phyloP scores from a whole-genome alignment of 2,888 invertebrate species.

The Asteroscopus sphinx region DNA sequence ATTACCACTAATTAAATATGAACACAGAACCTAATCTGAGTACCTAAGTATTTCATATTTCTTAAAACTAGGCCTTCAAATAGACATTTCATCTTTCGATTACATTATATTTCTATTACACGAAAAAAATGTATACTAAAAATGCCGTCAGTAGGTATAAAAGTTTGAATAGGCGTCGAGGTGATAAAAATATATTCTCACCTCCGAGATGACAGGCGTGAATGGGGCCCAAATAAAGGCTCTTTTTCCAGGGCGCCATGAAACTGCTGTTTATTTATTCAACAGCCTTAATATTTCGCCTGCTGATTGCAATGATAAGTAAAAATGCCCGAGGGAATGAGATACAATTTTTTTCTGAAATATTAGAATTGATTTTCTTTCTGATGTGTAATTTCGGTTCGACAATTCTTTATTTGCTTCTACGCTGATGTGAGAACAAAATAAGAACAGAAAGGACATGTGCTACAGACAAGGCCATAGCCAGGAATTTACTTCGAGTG shows the following conservation, averaged over 20 bases:
- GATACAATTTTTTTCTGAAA: slow-evolving; percentile 16
- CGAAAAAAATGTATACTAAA: slow-evolving; percentile 23
- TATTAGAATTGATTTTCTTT: slow-evolving; percentile 13
- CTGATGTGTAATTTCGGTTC: neutral
- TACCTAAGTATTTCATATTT: neutral
- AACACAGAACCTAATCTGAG: too few species aligned
- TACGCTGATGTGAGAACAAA: too few species aligned
- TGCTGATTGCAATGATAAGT: slow-evolving; percentile 58
- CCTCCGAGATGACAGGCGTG: slow-evolving; percentile 39
- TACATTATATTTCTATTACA: slow-evolving; percentile 5
- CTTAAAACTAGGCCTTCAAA: neutral
- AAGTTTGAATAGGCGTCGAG: slow-evolving; percentile 46
- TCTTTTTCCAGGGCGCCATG: slow-evolving; percentile 42
- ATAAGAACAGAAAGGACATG: too few species aligned
- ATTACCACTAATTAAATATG: too few species aligned
- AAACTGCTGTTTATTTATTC: slow-evolving; percentile 57
- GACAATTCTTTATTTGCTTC: neutral
- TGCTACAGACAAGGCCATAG: too few species aligned
- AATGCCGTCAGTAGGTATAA: slow-evolving; percentile 38
- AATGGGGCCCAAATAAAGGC: slow-evolving; percentile 48
- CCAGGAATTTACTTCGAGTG: too few species aligned
- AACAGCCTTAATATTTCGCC: slow-evolving; percentile 49
- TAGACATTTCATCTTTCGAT: slow-evolving; percentile 1
- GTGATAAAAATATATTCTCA: slow-evolving; percentile 54
- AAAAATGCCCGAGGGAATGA: slow-evolving; percentile 37